Evolutionary conservation across 2,888 invertebrate species (phyloP).

Genomic region (Chymomyza fuscimana): DNA sequence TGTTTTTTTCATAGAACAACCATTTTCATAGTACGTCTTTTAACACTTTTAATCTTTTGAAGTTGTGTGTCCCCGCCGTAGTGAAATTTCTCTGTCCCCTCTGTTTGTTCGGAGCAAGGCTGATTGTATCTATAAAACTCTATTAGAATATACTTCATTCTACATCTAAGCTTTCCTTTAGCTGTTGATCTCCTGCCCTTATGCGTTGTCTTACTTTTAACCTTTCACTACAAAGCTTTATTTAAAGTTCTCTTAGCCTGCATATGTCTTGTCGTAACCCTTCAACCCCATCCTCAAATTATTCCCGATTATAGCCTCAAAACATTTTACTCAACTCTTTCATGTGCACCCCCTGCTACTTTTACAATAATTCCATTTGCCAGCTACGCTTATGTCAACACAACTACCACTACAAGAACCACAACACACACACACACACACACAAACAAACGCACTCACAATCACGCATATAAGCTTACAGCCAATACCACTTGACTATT

Average conservation of each 20-base stretch:
- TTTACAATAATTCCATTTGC: neutral
- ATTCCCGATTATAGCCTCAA: slow-evolving; percentile 15
- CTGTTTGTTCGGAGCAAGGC: too few relatives aligned
- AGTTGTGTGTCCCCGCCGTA: too few relatives aligned
- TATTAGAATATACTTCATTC: too few relatives aligned
- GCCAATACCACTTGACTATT: slow-evolving; percentile 32
- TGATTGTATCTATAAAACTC: too few relatives aligned
- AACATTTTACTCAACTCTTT: neutral
- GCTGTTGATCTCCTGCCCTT: too few relatives aligned
- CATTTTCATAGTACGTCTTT: too few relatives aligned
- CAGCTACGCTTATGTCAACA: slow-evolving; percentile 55
- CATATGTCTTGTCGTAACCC: too few relatives aligned
- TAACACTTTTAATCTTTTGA: too few relatives aligned
- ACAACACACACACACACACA: slow-evolving; percentile 23
- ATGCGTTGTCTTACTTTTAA: neutral
- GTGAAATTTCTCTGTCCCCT: too few relatives aligned
- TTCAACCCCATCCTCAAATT: slow-evolving; percentile 7
- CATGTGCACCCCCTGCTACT: neutral
- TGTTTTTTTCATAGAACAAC: too few relatives aligned
- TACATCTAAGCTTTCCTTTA: too few relatives aligned
- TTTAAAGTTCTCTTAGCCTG: neutral
- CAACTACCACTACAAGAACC: slow-evolving; percentile 23
- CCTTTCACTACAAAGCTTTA: neutral
- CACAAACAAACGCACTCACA: slow-evolving; percentile 22
- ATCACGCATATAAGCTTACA: neutral